These are phyloP conservation scores for Scaptomyza pallida DNA, from an alignment of 1,140 invertebrate species.

Conservation along the genomic window DNA sequence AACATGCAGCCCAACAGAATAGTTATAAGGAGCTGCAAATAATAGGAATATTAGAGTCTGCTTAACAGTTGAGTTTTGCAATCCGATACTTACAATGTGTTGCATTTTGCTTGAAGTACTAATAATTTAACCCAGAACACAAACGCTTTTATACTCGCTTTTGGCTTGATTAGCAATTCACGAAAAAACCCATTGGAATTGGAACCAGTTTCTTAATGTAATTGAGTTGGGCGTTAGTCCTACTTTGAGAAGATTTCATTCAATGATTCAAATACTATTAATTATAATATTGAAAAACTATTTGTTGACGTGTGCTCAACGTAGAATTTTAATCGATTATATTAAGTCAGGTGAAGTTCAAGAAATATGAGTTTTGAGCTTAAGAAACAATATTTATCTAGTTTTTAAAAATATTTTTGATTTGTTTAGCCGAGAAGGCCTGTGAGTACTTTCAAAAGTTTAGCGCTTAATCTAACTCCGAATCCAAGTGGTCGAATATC, in stretches of 20 bases:
- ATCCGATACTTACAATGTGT: slow-evolving; percentile 54
- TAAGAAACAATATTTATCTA: no score
- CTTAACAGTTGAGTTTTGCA: neutral
- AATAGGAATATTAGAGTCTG: slow-evolving; percentile 8
- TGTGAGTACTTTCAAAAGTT: neutral
- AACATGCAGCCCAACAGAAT: neutral
- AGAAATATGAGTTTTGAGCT: no score
- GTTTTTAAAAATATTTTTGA: no score
- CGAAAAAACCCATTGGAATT: slow-evolving; percentile 11
- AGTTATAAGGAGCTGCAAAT: slow-evolving; percentile 8
- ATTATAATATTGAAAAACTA: neutral
- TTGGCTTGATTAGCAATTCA: neutral
- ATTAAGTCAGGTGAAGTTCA: no score
- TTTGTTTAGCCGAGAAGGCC: no score
- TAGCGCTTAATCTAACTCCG: neutral
- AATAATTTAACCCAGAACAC: slow-evolving; percentile 16
- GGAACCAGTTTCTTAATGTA: neutral
- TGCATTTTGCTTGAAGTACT: slow-evolving; percentile 61
- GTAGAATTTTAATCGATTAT: neutral
- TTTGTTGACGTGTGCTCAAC: no score
- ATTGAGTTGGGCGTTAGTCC: neutral
- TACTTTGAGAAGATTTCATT: neutral
- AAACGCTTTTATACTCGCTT: slow-evolving; percentile 60
- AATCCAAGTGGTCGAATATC: neutral
- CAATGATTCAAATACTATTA: neutral